Evolutionary conservation across 2,888 invertebrate species (phyloP).

Genomic region (Dryococelus australis): DNA sequence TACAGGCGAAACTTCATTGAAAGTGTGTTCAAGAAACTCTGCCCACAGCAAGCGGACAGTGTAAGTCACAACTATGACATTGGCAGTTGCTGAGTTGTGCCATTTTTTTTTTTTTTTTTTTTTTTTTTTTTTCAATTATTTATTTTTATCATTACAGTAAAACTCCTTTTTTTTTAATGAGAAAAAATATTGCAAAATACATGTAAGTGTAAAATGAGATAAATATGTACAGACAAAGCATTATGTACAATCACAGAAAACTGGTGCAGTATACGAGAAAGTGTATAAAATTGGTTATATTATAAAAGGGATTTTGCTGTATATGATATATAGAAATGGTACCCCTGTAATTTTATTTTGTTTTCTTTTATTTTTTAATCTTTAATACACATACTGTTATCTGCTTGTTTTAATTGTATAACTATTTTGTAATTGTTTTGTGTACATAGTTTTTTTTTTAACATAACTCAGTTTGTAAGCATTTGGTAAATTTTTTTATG

Average conservation of each 20-base stretch:
- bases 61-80: conserved; percentile 54
- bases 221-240: no score
- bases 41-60: conserved; percentile 77
- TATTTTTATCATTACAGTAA: conserved; percentile 11
- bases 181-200: background rate
- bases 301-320: background rate
- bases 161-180: background rate
- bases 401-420: background rate
- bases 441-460: conserved; percentile 10
- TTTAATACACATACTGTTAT: background rate
- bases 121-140: conserved; percentile 7
- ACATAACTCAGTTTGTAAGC: background rate
- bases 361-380: background rate
- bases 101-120: no score
- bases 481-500: background rate
- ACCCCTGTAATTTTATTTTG: background rate
- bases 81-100: conserved; percentile 38
- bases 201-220: no score
- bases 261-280: no score
- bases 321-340: background rate
- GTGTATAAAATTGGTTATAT: no score
- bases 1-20: conserved; percentile 79
- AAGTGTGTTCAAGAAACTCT: conserved; percentile 79
- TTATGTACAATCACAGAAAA: no score
- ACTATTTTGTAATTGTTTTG: background rate